These are phyloP conservation scores for Papilio helenus DNA, from an alignment of 1,140 invertebrate genomes.

Conservation along the genomic window DNA sequence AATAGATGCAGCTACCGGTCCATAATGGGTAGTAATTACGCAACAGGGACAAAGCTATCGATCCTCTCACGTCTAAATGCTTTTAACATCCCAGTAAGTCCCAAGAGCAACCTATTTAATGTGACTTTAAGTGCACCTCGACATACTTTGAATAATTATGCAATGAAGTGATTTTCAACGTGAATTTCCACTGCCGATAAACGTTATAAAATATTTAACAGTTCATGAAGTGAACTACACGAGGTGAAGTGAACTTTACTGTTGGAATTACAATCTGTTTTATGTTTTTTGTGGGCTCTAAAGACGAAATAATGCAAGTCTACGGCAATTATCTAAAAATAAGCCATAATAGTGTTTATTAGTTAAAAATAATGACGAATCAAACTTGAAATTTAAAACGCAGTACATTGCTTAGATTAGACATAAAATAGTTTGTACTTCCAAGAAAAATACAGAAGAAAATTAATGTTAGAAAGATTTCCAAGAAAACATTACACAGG, in stretches of 20 bases:
- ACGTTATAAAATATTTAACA: not conserved
- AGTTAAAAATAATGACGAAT: not conserved
- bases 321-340: no score
- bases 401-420: not conserved
- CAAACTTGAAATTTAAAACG: not conserved
- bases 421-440: not conserved
- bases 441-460: not conserved
- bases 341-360: no score
- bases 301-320: not conserved
- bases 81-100: not conserved
- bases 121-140: not conserved
- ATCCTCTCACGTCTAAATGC: not conserved
- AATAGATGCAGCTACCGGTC: not conserved
- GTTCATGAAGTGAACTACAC: no score
- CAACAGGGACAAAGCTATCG: not conserved
- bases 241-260: not conserved
- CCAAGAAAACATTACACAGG: not conserved
- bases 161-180: not conserved
- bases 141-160: not conserved
- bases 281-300: not conserved
- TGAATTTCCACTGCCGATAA: not conserved
- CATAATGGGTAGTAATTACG: not conserved
- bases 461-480: not conserved
- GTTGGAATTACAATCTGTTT: slow-evolving; percentile 6
- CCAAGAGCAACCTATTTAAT: not conserved